Evolutionary conservation across 2,888 invertebrate species (phyloP).

Genomic region (Microplitis manilae): DNA sequence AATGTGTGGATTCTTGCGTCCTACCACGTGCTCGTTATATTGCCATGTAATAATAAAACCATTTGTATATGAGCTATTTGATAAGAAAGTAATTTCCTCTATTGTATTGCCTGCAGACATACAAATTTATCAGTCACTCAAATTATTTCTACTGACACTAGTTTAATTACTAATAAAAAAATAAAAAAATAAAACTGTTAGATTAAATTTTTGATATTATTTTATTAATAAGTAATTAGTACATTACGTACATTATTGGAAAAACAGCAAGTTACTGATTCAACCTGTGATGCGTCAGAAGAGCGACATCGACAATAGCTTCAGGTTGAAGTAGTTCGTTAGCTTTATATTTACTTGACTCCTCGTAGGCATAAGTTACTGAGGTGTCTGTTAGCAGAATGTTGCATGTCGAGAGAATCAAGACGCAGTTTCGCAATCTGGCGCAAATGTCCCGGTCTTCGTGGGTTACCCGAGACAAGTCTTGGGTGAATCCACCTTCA

Average conservation of each 20-base stretch:
- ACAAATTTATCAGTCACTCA: not conserved
- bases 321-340: conserved; percentile 87
- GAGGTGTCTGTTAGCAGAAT: conserved; percentile 95
- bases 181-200: not conserved
- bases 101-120: not conserved
- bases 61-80: not conserved
- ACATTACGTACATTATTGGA: not conserved
- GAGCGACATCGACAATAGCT: conserved; percentile 87
- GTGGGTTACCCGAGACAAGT: conserved; percentile 78
- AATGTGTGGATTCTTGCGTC: not conserved
- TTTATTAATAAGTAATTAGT: not conserved
- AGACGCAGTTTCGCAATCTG: conserved; percentile 90
- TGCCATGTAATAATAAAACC: not conserved
- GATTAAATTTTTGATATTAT: not conserved
- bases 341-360: conserved; percentile 86
- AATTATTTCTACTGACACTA: not conserved
- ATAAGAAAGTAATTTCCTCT: not conserved
- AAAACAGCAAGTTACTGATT: conserved; percentile 36
- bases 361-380: conserved; percentile 91
- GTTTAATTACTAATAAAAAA: not conserved
- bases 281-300: conserved; percentile 83
- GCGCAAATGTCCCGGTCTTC: conserved; percentile 89
- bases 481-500: conserved; percentile 84
- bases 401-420: conserved; percentile 87
- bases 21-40: not conserved